Evolutionary conservation across 2,888 invertebrate species (phyloP), one percentile per base, ranked within the genome.

Genomic region (Cistogaster globosa): DNA sequence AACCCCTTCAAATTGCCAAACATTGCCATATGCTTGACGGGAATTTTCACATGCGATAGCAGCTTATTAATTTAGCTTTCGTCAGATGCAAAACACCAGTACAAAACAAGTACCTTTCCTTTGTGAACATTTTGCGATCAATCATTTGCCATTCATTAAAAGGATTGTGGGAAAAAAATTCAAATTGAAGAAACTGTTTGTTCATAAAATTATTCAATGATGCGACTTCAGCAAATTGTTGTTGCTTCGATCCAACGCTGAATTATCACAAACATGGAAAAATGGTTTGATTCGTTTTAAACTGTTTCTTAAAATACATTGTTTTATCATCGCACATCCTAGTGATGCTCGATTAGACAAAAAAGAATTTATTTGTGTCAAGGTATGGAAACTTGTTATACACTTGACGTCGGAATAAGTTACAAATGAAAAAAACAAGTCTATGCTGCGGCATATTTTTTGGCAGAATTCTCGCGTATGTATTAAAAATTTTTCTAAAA

Each of bases 131-230:
- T 20, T 42, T 11, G 12, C 20, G 8, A 1, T 3, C 42, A 42
- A 42, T 11, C 9, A 42, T 42, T 42, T 38, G 18, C 18, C 38
- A 38, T 38, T 62, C 38, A 62, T 12, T 62, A 2, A 38, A 38
- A 62, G 38, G 38, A 20, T 62, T 18, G 18, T 38, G 55, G 2
- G 55, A 63, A 62, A 62, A 58, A 45, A 63, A 22, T 45, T 45
- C 63, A 45, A 63, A 63, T 22, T 63, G 22, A 45, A 45, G 63
- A 26, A 63, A 45, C 22, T 63, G 20, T 45, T 63, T 45, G 20
- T 42, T 62, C 11, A 60, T 36, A n/a, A 36, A 36, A 9, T 32
- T 58, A 58, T 58, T 58, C n/a, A 58, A 58, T 42, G 42, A 9
- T 42, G 42, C 42, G 42, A 42, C 42, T 42, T 42, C 8, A 42